Percentiles rank a stretch among this genome's conserved stretches.
phyloP scores from a whole-genome alignment of 2,797 vertebrate species.

The Falco concolor region DNA sequence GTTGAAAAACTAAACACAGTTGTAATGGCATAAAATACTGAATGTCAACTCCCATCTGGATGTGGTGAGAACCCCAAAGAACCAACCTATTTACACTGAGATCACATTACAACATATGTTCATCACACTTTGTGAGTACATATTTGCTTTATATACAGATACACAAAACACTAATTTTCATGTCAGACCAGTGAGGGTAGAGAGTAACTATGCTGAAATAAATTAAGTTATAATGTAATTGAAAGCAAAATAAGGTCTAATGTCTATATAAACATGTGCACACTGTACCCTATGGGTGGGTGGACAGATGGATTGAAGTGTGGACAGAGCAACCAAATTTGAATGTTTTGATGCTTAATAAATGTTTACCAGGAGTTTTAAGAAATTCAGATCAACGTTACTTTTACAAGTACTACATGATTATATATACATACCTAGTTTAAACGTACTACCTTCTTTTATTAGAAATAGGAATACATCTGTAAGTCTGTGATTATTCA shows the following conservation, averaged over 20 bases:
- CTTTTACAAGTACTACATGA: not conserved
- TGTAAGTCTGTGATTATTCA: not conserved
- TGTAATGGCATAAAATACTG: conserved; percentile 15
- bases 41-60: conserved; percentile 34
- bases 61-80: conserved; percentile 46
- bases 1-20: conserved; percentile 46
- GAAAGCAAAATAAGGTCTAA: not conserved
- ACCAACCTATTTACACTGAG: conserved; percentile 16
- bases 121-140: not conserved
- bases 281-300: accelerated
- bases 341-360: not conserved
- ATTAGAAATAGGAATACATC: not conserved
- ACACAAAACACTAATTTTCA: not conserved
- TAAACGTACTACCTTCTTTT: not conserved
- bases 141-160: not conserved
- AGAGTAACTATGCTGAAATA: not conserved
- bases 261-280: not conserved
- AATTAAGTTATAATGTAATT: not conserved
- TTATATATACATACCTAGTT: not conserved
- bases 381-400: not conserved
- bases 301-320: not conserved
- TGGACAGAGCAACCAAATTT: not conserved
- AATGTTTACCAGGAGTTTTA: not conserved
- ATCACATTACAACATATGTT: conserved; percentile 14
- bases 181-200: not conserved